Evolutionary conservation across 2,113 vertebrate genomes (phyloP), one percentile per base, ranked within the genome.

Genomic region (Pelmatolapia mariae): DNA sequence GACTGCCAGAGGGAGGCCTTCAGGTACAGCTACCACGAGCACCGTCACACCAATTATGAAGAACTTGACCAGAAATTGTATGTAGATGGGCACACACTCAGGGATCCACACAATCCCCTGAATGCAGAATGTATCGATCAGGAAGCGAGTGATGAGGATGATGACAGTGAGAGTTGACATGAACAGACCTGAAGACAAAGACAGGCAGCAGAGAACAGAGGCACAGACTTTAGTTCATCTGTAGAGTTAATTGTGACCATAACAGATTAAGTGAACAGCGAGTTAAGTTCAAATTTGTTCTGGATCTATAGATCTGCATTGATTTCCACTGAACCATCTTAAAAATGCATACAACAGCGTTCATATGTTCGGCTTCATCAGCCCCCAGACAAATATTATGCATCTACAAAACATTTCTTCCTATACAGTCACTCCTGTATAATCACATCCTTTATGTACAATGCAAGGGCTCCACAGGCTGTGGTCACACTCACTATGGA

Each of bases 31-130:
- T 63, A 99, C 98, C 84, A 99, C 99, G 91, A 99, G 95, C 85
- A 99, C 99, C 1, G 99, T 99, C 81, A 99, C 98, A 76, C 99
- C 99, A 82, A 99, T 99, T 95, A 99, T 99, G 96, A 99, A 99
- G 96, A 99, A 99, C 96, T 99, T 99, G 86, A 99, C 98, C 89
- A 99, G 95, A 92, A 98, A 99, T 90, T 99, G 98, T 89, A 98
- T 96, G 89, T 99, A 99, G 95, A 99, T 96, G 3, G 99, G 98
- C n/a, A 96, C 94, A 92, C 98, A 99, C 76, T 98, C 98, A 11
- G 94, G 95, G 88, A 97, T 91, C 97, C 97, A 99, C 0, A 95
- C 94, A 82, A 97, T 95, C 40, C 97, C 97, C 94, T 99, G 98
- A 90, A 99, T 93, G 96, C 97, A 98, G 95, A 99, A 99, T 56